Conservation (phyloP, 2,113 vertebrate species). For the Lanius collurio region DNA sequence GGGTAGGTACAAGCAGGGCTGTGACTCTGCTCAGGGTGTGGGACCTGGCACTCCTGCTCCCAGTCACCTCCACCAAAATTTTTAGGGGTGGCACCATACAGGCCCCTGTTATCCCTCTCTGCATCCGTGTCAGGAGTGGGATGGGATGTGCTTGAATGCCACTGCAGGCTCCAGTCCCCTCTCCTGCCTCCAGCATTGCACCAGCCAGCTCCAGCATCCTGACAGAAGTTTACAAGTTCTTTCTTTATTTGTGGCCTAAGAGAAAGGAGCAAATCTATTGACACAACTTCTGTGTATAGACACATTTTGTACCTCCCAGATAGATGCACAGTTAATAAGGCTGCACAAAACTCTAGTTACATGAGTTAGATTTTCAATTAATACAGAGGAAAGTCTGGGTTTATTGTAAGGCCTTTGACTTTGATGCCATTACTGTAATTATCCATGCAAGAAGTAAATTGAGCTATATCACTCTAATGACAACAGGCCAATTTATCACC, state of each 20-base stretch:
- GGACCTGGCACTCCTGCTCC: not conserved
- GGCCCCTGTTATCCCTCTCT: not conserved
- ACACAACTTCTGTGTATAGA: not conserved
- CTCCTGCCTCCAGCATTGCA: not conserved
- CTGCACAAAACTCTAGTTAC: not conserved
- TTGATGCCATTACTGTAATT: not conserved
- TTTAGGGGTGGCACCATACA: not conserved
- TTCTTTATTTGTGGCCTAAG: not conserved
- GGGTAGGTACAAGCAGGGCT: not conserved
- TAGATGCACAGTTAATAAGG: not conserved
- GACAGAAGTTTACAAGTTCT: not conserved
- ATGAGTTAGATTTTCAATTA: not conserved
- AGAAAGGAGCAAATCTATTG: not conserved
- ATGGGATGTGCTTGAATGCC: too few relatives aligned
- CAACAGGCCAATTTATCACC: not conserved
- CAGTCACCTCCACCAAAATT: not conserved
- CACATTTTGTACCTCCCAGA: not conserved
- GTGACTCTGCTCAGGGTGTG: accelerated
- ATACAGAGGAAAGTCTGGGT: not conserved
- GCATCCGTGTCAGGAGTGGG: not conserved
- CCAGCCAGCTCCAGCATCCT: not conserved
- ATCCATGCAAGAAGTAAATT: not conserved
- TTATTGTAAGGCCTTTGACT: not conserved
- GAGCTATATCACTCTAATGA: not conserved
- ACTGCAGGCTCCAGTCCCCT: not conserved